Percentiles rank a stretch among this genome's conserved stretches.
phyloP scores from a whole-genome alignment of 2,797 vertebrate genomes.

The Sebastiscus albofasciatus region DNA sequence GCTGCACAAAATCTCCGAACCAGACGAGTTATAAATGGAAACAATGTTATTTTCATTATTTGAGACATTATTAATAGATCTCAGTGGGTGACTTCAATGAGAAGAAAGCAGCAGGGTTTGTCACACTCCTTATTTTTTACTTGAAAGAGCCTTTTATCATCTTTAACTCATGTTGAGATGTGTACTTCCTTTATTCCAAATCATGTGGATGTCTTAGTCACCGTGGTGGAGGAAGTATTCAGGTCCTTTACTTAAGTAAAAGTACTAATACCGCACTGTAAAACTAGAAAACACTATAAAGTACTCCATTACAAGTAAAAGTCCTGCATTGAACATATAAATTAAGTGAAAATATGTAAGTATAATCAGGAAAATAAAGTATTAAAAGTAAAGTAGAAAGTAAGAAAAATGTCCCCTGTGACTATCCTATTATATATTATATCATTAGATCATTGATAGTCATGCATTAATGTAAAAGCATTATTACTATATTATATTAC shows the following conservation, averaged over 20 bases:
- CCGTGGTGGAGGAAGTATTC: neutral
- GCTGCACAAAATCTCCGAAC: slow-evolving; percentile 10
- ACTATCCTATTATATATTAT: no score
- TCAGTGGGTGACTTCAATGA: slow-evolving; percentile 11
- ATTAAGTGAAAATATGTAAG: neutral
- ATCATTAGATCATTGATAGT: no score
- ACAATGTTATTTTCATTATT: slow-evolving; percentile 31
- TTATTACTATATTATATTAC: neutral
- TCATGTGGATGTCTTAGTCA: neutral
- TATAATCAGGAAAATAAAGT: neutral
- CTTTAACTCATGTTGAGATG: neutral
- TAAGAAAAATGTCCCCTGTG: no score
- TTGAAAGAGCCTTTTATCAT: slow-evolving; percentile 34
- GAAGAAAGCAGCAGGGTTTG: neutral
- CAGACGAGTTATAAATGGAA: slow-evolving; percentile 58
- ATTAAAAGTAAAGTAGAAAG: neutral
- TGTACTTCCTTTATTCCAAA: neutral
- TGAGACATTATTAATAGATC: slow-evolving; percentile 10
- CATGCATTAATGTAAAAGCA: neutral
- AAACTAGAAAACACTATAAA: neutral
- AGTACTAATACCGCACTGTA: neutral
- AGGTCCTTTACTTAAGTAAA: neutral
- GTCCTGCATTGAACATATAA: neutral
- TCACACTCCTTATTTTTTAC: slow-evolving; percentile 16
- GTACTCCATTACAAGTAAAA: neutral